Evolutionary conservation across 2,113 vertebrate genomes (phyloP), one percentile per base, ranked within the genome.

Genomic region (Sinocyclocheilus maitianheensis): DNA sequence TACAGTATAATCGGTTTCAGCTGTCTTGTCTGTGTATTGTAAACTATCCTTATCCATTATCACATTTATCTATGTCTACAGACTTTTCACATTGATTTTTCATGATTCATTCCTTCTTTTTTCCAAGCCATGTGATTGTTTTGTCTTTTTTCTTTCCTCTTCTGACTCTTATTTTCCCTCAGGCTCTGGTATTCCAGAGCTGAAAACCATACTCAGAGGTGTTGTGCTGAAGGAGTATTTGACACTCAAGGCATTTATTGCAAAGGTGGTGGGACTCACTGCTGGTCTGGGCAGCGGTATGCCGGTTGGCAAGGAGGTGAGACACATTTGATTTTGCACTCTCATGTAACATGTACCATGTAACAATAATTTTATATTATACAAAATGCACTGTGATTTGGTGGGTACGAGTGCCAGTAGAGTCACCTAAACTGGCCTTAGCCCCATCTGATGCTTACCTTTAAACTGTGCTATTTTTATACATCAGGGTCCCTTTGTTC

Each of bases 191-290:
- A 98, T 99, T 87, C 97, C 97, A 4, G 98, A 98, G 91, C 88
- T 98, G 93, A 99, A 98, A 93, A 98, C 97, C 11, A 99, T 99
- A 84, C 96, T 98, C 79, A 93, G 97, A 62, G 97, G 98, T 5
- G 98, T 99, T 20, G 95, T 98, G 77, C 93, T 99, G 37, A 98
- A 97, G 90, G 98, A 98, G 9, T 99, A 98, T 89, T 92, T 99
- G 86, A 98, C 97, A 1, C 92, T 97, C 72, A 97, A 95, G 89
- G 97, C 97, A 24, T 99, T 98, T 65, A 80, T 97, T 48, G 97
- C 97, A 80, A 99, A 99, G 91, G 97, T 97, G 62, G 95, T 99
- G 0, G 96, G 95, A 0, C 94, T 99, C 84, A 98, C 97, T 0
- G 96, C 97, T 0, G 96, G 96, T 0, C 94, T 99, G 90, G 97